Evolutionary conservation across 2,888 invertebrate genomes (phyloP).

Genomic region (Trissonchulus latispiculum): DNA sequence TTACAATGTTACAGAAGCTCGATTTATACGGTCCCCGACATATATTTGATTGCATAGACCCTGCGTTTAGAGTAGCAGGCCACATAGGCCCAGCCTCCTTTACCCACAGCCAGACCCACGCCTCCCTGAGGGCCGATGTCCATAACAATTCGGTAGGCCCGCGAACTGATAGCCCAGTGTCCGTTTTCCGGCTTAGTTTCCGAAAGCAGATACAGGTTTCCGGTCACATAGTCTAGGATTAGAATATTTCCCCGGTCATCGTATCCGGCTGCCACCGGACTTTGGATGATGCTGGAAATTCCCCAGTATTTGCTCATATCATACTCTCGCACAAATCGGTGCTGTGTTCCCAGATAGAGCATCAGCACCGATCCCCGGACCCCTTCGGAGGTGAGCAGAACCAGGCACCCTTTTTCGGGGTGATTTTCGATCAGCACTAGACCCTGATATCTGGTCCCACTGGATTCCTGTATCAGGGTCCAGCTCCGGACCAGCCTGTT

Average conservation of each 20-base stretch:
- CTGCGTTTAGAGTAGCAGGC: constrained; percentile 9
- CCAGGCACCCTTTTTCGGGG: not conserved
- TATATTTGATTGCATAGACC: constrained; percentile 7
- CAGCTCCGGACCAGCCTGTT: not conserved
- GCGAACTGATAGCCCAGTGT: not conserved
- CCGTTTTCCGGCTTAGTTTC: not conserved
- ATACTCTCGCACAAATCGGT: not conserved
- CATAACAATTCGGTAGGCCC: not conserved
- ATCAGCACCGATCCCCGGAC: not conserved
- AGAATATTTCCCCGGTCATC: constrained; percentile 12
- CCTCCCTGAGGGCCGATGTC: constrained; percentile 10
- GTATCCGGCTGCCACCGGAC: constrained; percentile 8
- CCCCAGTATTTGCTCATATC: not conserved
- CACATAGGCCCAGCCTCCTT: constrained; percentile 14
- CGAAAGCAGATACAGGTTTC: not conserved
- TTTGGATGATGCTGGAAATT: not conserved
- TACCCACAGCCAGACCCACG: constrained; percentile 1
- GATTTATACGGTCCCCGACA: not conserved
- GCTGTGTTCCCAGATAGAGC: not conserved
- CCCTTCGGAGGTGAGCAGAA: constrained; percentile 19
- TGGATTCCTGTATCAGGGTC: not conserved
- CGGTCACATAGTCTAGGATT: constrained; percentile 15
- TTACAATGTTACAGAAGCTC: too few species aligned
- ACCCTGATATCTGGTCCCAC: constrained; percentile 12
- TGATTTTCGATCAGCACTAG: not conserved